A percentile compares a stretch with the other conserved stretches of the same genome.
Conservation (phyloP, 2,797 vertebrate species). For the Brachymystax lenok region DNA sequence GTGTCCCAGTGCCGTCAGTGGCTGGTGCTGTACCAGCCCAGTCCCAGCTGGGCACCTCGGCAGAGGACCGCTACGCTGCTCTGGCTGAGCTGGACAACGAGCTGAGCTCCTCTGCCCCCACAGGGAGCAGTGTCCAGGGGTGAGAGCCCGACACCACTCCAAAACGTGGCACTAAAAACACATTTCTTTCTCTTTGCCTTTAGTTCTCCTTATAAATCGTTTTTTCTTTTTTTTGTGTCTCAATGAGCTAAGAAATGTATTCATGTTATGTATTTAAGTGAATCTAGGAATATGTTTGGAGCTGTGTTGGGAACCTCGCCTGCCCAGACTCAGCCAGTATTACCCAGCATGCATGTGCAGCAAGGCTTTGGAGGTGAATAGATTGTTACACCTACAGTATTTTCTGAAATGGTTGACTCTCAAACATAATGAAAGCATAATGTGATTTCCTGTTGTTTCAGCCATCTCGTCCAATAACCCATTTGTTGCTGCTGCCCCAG, state of each 20-base stretch:
- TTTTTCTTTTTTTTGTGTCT: too few relatives aligned
- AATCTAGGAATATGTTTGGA: conserved; percentile 87
- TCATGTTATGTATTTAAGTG: neutral
- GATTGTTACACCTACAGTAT: neutral
- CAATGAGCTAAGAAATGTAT: too few relatives aligned
- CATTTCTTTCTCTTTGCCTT: too few relatives aligned
- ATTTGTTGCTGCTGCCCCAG: conserved; percentile 87
- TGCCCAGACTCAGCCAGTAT: conserved; percentile 82
- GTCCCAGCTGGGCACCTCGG: conserved; percentile 69
- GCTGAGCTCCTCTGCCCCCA: conserved; percentile 82
- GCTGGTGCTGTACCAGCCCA: conserved; percentile 74
- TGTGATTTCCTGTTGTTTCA: conserved; percentile 46
- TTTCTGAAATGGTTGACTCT: too few relatives aligned
- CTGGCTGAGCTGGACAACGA: conserved; percentile 90
- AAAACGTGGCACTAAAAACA: too few relatives aligned
- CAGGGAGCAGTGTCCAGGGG: conserved; percentile 77
- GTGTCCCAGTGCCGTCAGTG: conserved; percentile 74
- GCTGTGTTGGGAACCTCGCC: conserved; percentile 84
- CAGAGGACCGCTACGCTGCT: conserved; percentile 91
- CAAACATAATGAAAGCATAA: too few relatives aligned
- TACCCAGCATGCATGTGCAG: conserved; percentile 80
- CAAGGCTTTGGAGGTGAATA: conserved; percentile 88
- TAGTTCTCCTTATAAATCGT: too few relatives aligned
- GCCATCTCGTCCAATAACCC: conserved; percentile 93
- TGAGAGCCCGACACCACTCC: conserved; percentile 44